These are phyloP conservation scores for Falcunculus frontatus DNA, from an alignment of 2,113 vertebrate genomes.

Conservation along the genomic window DNA sequence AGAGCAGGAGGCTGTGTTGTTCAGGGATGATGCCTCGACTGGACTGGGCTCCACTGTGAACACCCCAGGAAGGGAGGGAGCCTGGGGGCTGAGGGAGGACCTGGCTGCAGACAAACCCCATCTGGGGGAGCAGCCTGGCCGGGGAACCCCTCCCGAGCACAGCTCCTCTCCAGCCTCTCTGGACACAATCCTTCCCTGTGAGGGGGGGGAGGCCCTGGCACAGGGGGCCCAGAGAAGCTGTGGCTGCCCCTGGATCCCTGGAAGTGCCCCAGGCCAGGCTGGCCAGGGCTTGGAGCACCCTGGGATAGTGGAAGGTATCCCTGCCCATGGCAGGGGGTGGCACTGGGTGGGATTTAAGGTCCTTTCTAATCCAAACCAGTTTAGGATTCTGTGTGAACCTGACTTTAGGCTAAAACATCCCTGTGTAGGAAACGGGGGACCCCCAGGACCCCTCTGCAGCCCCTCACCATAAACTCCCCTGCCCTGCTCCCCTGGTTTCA, in stretches of 20 bases:
- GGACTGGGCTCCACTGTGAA: not conserved
- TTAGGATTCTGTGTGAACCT: not conserved
- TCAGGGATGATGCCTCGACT: accelerated
- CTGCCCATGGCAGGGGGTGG: not conserved
- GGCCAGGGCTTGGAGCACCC: accelerated
- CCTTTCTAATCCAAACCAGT: not conserved
- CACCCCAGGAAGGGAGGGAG: accelerated
- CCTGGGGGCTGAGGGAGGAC: not conserved
- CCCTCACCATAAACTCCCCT: not conserved
- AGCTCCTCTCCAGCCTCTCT: not conserved
- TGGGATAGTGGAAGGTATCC: not conserved
- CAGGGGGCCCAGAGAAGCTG: not conserved
- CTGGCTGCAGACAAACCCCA: not conserved
- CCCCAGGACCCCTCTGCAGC: not conserved
- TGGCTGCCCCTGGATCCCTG: not conserved
- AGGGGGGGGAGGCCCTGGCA: not conserved
- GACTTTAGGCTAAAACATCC: not conserved
- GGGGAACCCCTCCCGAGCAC: accelerated
- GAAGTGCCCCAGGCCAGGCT: not conserved
- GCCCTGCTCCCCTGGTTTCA: not conserved
- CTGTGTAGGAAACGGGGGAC: no score
- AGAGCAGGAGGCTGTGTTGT: not conserved
- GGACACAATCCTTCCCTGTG: not conserved
- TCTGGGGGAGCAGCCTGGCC: not conserved
- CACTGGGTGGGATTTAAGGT: not conserved